Percentiles rank a stretch among this genome's conserved stretches.
Conservation (phyloP, 2,888 invertebrate genomes). For the Phoenoteleia sp. region DNA sequence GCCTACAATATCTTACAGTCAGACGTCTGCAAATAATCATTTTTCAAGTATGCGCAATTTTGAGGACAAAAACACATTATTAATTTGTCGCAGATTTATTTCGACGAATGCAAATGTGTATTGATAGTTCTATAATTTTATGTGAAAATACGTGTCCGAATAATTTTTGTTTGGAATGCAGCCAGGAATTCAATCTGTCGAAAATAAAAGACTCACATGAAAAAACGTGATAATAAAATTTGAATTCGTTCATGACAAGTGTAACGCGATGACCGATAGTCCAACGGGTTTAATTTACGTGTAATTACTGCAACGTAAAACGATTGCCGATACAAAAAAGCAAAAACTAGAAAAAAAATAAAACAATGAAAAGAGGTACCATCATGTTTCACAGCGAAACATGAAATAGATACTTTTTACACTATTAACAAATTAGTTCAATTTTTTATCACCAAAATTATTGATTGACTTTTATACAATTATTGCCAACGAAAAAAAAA, state of each 20-base stretch:
- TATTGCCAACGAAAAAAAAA: too few relatives aligned
- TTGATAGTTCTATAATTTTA: conserved; percentile 16
- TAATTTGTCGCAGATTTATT: neutral
- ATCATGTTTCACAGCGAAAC: conserved; percentile 29
- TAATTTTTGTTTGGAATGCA: conserved; percentile 16
- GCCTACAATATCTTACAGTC: too few relatives aligned
- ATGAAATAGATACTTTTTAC: conserved; percentile 38
- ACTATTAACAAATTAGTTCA: conserved; percentile 24
- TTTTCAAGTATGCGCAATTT: too few relatives aligned
- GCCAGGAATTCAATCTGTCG: conserved; percentile 45
- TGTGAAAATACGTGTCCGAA: conserved; percentile 9
- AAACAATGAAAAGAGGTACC: too few relatives aligned
- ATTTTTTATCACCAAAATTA: conserved; percentile 20
- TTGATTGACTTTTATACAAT: neutral
- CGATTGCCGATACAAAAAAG: conserved; percentile 85
- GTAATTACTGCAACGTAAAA: conserved; percentile 84
- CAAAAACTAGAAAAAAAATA: too few relatives aligned
- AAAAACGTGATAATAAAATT: conserved; percentile 52
- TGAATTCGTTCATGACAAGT: conserved; percentile 65
- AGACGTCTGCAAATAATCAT: too few relatives aligned
- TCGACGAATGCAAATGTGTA: neutral
- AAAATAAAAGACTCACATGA: conserved; percentile 22
- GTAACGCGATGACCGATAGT: conserved; percentile 74
- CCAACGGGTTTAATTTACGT: conserved; percentile 82
- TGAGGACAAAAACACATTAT: neutral